Percentiles rank a stretch among this genome's conserved stretches.
These are phyloP conservation scores for Tridacna gigas DNA, from an alignment of 2,888 invertebrate species.

Conservation along the genomic window DNA sequence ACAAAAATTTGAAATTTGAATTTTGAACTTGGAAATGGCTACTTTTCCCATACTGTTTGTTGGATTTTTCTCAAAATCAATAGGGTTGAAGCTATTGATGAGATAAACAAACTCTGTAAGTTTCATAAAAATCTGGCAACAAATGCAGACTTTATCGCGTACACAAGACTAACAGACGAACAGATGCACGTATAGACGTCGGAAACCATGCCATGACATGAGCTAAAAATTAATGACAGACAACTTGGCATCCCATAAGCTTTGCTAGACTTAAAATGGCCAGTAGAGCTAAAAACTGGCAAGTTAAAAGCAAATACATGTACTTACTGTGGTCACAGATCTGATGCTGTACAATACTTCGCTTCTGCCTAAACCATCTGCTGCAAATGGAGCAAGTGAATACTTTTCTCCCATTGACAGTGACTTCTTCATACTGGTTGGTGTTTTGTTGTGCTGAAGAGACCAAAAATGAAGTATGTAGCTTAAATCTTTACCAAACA, in stretches of 20 bases:
- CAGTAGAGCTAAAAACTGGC: neutral
- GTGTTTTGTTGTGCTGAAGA: neutral
- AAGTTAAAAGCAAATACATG: neutral
- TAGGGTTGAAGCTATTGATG: no score
- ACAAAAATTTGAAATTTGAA: no score
- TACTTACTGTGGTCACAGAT: neutral
- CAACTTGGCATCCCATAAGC: neutral
- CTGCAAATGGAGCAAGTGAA: neutral
- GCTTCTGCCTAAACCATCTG: neutral
- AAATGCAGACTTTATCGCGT: no score
- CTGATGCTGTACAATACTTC: constrained; percentile 1
- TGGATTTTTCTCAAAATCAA: no score
- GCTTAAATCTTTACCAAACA: no score
- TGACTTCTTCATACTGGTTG: neutral
- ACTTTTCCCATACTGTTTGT: no score
- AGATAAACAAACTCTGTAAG: no score
- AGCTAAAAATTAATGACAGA: no score
- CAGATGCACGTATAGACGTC: neutral
- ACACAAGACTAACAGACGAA: neutral
- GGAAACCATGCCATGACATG: no score
- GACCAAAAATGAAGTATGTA: neutral
- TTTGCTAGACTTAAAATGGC: no score
- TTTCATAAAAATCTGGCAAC: no score
- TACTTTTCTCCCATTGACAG: neutral
- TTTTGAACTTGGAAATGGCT: no score